phyloP scores from a whole-genome alignment of 2,888 invertebrate genomes.

The Chrysolina haemoptera region DNA sequence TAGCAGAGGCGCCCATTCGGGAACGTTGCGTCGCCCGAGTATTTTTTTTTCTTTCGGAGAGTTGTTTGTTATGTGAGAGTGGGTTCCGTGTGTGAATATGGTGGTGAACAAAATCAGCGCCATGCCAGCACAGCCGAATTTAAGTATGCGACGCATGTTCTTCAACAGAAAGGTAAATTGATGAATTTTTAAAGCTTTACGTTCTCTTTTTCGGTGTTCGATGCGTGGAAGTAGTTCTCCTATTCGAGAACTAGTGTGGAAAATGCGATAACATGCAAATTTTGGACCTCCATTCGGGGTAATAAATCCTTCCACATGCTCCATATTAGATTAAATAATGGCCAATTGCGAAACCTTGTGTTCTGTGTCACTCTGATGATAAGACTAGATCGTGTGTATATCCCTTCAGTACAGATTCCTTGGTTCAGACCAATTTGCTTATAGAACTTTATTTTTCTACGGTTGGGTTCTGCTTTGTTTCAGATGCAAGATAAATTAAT shows the following conservation, averaged over 20 bases:
- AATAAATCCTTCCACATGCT: too few species aligned
- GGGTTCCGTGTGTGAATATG: slow-evolving; percentile 58
- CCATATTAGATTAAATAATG: not conserved
- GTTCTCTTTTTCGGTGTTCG: slow-evolving; percentile 1
- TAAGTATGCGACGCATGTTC: slow-evolving; percentile 64
- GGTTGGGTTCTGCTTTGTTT: too few species aligned
- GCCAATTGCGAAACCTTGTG: too few species aligned
- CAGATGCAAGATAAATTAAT: too few species aligned
- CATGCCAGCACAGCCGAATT: slow-evolving; percentile 64
- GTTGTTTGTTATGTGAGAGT: slow-evolving; percentile 46
- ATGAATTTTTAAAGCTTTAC: not conserved
- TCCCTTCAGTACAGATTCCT: too few species aligned
- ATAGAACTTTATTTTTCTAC: too few species aligned
- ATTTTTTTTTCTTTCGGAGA: not conserved
- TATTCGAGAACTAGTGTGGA: not conserved
- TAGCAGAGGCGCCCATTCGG: slow-evolving; percentile 1
- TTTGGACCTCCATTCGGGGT: too few species aligned
- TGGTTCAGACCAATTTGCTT: too few species aligned
- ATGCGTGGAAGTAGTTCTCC: slow-evolving; percentile 7
- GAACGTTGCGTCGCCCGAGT: not conserved
- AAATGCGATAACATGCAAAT: not conserved
- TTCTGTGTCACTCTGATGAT: too few species aligned
- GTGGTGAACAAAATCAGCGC: slow-evolving; percentile 67
- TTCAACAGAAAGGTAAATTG: slow-evolving; percentile 64
- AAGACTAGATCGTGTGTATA: too few species aligned